Evolutionary conservation across 2,888 invertebrate species (phyloP), one percentile per base, ranked within the genome.

Genomic region (Drosophila merina): DNA sequence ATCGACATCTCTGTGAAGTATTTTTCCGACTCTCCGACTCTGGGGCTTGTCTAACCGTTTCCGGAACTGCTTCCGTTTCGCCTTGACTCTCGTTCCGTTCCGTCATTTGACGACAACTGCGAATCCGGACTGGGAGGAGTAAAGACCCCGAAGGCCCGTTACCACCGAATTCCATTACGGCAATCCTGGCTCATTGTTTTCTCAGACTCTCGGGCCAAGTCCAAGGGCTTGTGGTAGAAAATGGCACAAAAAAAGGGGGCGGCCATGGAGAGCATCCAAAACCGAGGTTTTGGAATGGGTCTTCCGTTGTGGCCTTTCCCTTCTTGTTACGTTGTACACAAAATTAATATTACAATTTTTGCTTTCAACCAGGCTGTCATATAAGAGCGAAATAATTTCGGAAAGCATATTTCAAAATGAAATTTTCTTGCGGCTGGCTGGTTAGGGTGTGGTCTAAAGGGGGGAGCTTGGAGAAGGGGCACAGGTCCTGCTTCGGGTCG

Each of bases 261-360:
- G 10, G 9, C 33, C 33, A 28, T 20, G 20, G 20, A 20, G 20
- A 20, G 20, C 33, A 33, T 33, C 33, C 33, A 9, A 26, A 40
- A 30, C 40, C 40, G 56, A 44, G 12, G 47, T 9, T 9, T 6
- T 14, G 12, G 10, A 33, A 12, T 20, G 33, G 44, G 44, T 45
- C 56, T 25, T 45, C 25, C 47, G 44, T 33, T 42, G 36, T 14
- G 25, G 26, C 42, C 28, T 36, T 45, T 42, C 30, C 55, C 51
- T 58, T 10, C 57, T 49, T 49, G 50, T 67, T 67, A 50, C 30
- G 40, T 55, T 51, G 73, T 75, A 80, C 72, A 86, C 72, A 87
- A 86, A 86, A 86, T 88, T 83, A 88, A 88, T 85, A 88, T 88
- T 83, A 78, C 77, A 88, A 77, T 85, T 84, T 85, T 75, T 79